phyloP scores from a whole-genome alignment of 2,113 vertebrate genomes.

The Atlantisia rogersi region DNA sequence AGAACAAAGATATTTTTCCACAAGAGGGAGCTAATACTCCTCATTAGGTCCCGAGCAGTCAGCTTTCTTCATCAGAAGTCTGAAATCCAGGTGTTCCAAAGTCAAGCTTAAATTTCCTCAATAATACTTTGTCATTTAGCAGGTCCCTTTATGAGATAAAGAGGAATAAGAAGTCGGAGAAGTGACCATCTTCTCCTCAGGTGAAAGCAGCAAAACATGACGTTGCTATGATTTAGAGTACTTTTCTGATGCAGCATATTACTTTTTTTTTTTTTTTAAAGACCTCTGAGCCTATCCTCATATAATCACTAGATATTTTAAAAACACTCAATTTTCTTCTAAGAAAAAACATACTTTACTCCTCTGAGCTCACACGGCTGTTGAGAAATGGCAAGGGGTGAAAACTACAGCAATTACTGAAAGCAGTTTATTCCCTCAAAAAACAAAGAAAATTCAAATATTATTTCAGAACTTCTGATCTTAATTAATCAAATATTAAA shows the following conservation, averaged over 20 bases:
- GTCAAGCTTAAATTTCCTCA: not conserved
- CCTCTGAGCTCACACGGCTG: not conserved
- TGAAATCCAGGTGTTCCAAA: not conserved
- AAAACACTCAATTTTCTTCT: not conserved
- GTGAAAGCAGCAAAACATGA: not conserved
- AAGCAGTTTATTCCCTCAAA: not conserved
- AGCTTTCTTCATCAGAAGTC: not conserved
- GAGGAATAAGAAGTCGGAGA: not conserved
- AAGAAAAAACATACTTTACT: not conserved
- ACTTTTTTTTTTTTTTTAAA: not conserved
- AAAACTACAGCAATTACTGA: not conserved
- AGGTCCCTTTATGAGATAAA: not conserved
- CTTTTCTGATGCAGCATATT: not conserved
- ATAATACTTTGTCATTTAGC: not conserved
- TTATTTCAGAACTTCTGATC: not conserved
- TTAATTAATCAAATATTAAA: not conserved
- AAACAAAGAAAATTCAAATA: not conserved
- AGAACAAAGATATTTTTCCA: slow-evolving; percentile 18
- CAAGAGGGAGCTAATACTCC: slow-evolving; percentile 61
- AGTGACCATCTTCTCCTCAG: not conserved
- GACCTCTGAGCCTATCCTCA: not conserved
- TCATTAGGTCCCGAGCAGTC: not conserved
- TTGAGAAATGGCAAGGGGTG: not conserved
- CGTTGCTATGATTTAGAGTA: fast-evolving
- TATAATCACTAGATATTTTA: not conserved